Evolutionary conservation across 2,888 invertebrate genomes (phyloP), one percentile per base, ranked within the genome.

Genomic region (Piscicola geometra): DNA sequence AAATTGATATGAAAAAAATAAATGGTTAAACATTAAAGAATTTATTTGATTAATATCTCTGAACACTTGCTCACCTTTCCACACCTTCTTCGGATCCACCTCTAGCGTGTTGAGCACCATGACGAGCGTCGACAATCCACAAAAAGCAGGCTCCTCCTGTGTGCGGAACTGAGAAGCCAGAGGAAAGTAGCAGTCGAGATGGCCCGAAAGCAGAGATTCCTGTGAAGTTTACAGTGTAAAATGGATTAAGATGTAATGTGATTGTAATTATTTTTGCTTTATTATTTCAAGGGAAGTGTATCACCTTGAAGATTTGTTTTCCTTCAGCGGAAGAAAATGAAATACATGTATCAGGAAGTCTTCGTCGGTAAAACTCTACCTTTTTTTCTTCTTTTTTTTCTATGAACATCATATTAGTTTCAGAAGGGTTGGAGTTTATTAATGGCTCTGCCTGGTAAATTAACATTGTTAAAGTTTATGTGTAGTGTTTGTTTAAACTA

Each of bases 71-170:
- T n/a, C n/a, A 71, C 72, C 77, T 56, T 75, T 74, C 70, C 70
- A 77, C 1, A 76, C 71, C 21, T 41, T 52, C 28, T 50, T 66
- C 15, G 75, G 77, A 52, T 76, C 77, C 30, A 77, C 82, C 76
- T 84, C 85, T 36, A 86, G 80, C 1, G 85, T 83, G 77, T 86
- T 86, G 41, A 86, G 80, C 2, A 83, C 83, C 82, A 82, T 82
- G 79, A 86, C 84, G 21, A 86, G 80, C 1, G 86, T 85, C 32
- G 85, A 83, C 25, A 85, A 81, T n/a, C 86, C 86, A 78, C 86
- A 86, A 79, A 82, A 86, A 0, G 85, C 84, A 9, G 86, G 86
- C 56, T 86, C 86, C 76, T 85, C 85, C 77, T 86, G 86, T 0
- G 86, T 86, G 2, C 83, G 79, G 74, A 85, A 86, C 81, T 86